These are phyloP conservation scores for Ectemnius lituratus DNA, from an alignment of 2,888 invertebrate species.

Conservation along the genomic window DNA sequence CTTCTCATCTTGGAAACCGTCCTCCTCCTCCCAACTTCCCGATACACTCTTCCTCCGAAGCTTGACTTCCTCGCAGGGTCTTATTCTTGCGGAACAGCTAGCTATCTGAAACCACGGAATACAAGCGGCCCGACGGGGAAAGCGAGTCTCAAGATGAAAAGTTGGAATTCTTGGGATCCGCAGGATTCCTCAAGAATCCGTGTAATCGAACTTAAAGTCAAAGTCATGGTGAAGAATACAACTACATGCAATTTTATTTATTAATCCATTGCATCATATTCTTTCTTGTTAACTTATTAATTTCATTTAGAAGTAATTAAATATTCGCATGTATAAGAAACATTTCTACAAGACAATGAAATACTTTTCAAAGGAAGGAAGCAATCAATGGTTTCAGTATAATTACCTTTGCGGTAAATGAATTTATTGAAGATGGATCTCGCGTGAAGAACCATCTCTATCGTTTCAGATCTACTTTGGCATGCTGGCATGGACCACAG, in stretches of 20 bases:
- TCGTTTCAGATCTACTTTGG: slow-evolving; percentile 84
- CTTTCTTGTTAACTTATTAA: too few relatives aligned
- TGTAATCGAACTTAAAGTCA: too few relatives aligned
- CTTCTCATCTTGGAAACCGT: neutral
- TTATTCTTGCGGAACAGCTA: neutral
- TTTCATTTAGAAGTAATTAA: too few relatives aligned
- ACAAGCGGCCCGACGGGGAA: neutral
- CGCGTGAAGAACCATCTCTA: neutral
- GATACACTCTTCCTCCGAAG: neutral
- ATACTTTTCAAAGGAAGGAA: neutral
- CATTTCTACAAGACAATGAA: too few relatives aligned
- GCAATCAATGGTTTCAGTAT: too few relatives aligned
- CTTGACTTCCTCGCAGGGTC: neutral
- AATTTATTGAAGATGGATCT: too few relatives aligned
- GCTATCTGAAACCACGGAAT: neutral
- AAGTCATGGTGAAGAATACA: too few relatives aligned
- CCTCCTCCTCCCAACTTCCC: neutral
- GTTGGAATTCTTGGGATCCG: neutral
- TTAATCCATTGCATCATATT: too few relatives aligned
- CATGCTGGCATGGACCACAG: slow-evolving; percentile 82
- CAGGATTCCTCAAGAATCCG: too few relatives aligned
- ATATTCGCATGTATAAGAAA: too few relatives aligned
- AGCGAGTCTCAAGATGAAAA: neutral
- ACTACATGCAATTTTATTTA: too few relatives aligned
- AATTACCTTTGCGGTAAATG: too few relatives aligned